Base-by-base conservation (phyloP, 2,113 vertebrate genomes). In the Stegostoma tigrinum region DNA sequence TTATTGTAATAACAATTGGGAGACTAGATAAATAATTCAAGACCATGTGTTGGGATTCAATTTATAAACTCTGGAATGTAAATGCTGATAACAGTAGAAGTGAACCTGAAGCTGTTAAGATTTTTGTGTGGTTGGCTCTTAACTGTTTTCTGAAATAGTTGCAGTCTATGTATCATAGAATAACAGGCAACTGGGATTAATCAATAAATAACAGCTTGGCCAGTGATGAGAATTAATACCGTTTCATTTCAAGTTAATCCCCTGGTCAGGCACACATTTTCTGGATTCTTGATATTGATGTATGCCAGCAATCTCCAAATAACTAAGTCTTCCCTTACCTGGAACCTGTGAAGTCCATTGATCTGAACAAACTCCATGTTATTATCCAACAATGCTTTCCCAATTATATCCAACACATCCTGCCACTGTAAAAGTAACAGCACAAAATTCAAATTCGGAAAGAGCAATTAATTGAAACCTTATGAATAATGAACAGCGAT, bases 311-410 rank as follows among this genome's bases (percentile, higher is more conserved):
- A 52, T 30, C 34, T 90, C 15, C 52, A 61, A 89, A 90, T 61
- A 61, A 17, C 15, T 72, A 64, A 83, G 52, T 38, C n/a, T 61
- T 96, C 67, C 96, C 96, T 83, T 97, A 99, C 99, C 98, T 99
- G 99, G 97, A 99, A 99, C 96, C 98, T 99, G 96, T 98, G 98
- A 97, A 99, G 98, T 55, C 99, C 99, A 5, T 99, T 99, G 97
- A 99, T 99, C 93, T 99, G 99, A 95, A 99, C 98, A 97, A 99
- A 99, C 96, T 98, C 98, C 98, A 99, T 98, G 97, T 98, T 98
- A 97, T 99, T 99, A 97, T 99, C 98, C 30, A 98, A 98, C 94
- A 99, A 98, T 61, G 99, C 99, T 98, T 99, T 99, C 34, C 99
- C 98, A 96, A 99, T 99, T 96, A 99, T 99, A 97, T 99, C 99